Base-by-base conservation (phyloP, 1,140 invertebrate species). In the Caenorhabditis briggsae region DNA sequence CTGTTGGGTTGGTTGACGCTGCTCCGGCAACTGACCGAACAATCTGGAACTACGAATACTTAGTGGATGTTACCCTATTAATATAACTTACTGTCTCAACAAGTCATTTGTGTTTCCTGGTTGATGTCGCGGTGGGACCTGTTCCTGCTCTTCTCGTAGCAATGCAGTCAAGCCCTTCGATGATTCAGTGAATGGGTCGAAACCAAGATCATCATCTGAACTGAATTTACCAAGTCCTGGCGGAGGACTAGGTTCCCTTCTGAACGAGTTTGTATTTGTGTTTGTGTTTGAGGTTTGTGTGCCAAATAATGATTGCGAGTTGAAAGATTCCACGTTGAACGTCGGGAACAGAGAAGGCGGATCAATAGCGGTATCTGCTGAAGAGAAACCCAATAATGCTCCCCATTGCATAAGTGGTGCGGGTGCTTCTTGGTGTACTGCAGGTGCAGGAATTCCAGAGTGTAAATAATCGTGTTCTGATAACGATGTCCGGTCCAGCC, bases 181-280 rank as follows among this genome's bases (percentile, higher is more conserved):
- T 46, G 91, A 92, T 82, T 91, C 90, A 25, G 65, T 85, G 85
- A 88, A 91, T 14, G 90, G 90, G 86, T 90, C 90, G 61, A 90
- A 90, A 18, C 90, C 90, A 59, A 85, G 89, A 88, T 70, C 84
- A 48, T 87, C 86, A 25, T 78, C 65, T 56, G 65, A 85, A 61
- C 20, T 64, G 53, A 78, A 85, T 25, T 65, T 53, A 58, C 53
- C 46, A 46, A 59, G 43, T 82, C 84, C 53, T 48, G 41, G 50
- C 25, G 55, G 55, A 61, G 58, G 61, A 78, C 61, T 48, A 5
- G 64, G 25, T 64, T 74, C 48, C 50, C 86, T 46, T 87, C 58
- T 46, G 64, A 82, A 85, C 46, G 74, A 87, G 16, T 50, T n/a
- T 43, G 56, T 53, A 18, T 87, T 33, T 25, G 50, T 64, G 7